Evolutionary conservation across 2,797 vertebrate genomes (phyloP).

Genomic region (Notoglanidium macrostoma): DNA sequence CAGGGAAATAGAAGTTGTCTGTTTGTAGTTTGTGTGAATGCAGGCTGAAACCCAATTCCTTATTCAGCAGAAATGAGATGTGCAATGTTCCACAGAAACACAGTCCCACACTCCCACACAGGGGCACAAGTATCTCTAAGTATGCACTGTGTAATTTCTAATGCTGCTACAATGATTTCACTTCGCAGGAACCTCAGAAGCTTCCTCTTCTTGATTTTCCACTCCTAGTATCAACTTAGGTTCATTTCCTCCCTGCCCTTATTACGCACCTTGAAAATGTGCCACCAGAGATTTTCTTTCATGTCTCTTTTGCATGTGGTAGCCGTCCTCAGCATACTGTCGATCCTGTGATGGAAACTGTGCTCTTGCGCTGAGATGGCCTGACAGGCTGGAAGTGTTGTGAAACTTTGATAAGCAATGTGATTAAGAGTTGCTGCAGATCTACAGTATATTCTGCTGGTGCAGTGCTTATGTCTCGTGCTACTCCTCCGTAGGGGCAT

Average conservation of each 20-base stretch:
- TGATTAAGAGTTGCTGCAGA: background rate
- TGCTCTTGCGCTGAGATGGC: background rate
- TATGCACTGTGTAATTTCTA: background rate
- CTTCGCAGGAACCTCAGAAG: background rate
- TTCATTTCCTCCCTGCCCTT: background rate
- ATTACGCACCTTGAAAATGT: background rate
- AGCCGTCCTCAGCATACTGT: background rate
- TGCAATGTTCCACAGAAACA: background rate
- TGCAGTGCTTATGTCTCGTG: background rate
- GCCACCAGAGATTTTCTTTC: background rate
- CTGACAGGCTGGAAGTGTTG: background rate
- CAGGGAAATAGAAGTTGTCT: background rate
- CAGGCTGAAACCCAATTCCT: background rate
- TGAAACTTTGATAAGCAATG: background rate
- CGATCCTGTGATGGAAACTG: constrained; percentile 1
- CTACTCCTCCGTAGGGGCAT: background rate
- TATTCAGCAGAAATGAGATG: background rate
- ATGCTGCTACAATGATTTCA: background rate
- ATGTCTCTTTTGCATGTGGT: background rate
- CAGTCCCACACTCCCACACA: background rate
- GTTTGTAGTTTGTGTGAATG: background rate
- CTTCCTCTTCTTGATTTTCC: constrained; percentile 11
- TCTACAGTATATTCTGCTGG: background rate
- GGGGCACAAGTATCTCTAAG: background rate
- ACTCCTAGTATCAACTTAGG: background rate